Conservation (phyloP, 1,140 invertebrate genomes). For the Coptotermes formosanus region DNA sequence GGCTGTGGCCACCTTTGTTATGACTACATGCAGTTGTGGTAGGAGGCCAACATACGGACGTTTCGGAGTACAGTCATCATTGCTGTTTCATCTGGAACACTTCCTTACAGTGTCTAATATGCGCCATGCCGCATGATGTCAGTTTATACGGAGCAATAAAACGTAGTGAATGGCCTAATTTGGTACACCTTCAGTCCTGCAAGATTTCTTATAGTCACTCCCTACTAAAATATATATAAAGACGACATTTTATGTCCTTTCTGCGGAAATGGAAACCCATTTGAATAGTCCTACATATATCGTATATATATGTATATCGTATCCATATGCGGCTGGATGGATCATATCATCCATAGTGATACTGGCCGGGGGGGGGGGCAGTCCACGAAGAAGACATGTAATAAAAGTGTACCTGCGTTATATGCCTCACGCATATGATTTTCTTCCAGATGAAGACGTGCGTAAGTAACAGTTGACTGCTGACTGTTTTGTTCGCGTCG, state of each 20-base stretch:
- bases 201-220: background rate
- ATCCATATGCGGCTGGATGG: background rate
- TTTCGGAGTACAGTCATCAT: no score
- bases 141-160: background rate
- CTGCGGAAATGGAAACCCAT: constrained; percentile 7
- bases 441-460: background rate
- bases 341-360: background rate
- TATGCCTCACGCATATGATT: background rate
- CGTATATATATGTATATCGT: no score
- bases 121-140: background rate
- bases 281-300: background rate
- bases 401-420: background rate
- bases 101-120: background rate
- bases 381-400: background rate
- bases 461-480: background rate
- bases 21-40: no score
- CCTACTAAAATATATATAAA: constrained; percentile 7
- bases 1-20: no score
- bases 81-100: no score
- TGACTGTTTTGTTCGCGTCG: no score
- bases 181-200: background rate
- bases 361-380: background rate
- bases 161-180: background rate
- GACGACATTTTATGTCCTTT: background rate
- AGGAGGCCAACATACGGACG: no score